Base-by-base conservation (phyloP, 2,113 vertebrate species). In the Myxocyprinus asiaticus region DNA sequence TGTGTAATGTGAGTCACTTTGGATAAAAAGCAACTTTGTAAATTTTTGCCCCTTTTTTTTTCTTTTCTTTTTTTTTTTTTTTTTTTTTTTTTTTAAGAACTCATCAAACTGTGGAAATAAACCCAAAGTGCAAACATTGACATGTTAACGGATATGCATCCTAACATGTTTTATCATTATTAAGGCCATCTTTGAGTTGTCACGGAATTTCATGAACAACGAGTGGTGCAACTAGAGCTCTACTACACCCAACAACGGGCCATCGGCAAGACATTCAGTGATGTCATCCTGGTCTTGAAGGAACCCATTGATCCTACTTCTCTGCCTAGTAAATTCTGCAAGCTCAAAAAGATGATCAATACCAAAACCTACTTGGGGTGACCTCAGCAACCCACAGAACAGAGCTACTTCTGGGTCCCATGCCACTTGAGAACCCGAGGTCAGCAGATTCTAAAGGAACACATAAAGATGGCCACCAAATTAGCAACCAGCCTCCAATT, bases 141-240 rank as follows among this genome's bases (percentile, higher is more conserved):
- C n/a, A n/a, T n/a, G n/a, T n/a, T 5, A 67, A 22, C 51, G 7
- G 4, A 58, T n/a, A 9, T 62, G 68, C 69, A 55, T 70, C 59
- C 55, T 81, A 69, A 74, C 43, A 12, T 66, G 6, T 55, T 65
- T 53, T 77, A 47, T 78, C 63, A 14, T 56, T 83, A 63, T 62
- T 50, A 55, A 94, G 93, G 86, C 94, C 4, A 94, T 96, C 66
- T 95, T 96, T 11, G 78, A 96, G 55, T 89, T 96, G 45, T 95
- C 95, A 0, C 89, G 68, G 7, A 86, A 92, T 84, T 96, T 95
- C 3, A 90, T 96, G 0, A 93, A 96, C 90, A 96, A 95, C 3
- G 94, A 96, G 61, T 96, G 95, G 95, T 96, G 95, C 86, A 96
- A 95, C 88, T 95, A 95, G 94, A 96, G 86, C 91, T 95, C 44